Base-by-base conservation (phyloP, 1,140 invertebrate genomes). In the Drosophila hydei region DNA sequence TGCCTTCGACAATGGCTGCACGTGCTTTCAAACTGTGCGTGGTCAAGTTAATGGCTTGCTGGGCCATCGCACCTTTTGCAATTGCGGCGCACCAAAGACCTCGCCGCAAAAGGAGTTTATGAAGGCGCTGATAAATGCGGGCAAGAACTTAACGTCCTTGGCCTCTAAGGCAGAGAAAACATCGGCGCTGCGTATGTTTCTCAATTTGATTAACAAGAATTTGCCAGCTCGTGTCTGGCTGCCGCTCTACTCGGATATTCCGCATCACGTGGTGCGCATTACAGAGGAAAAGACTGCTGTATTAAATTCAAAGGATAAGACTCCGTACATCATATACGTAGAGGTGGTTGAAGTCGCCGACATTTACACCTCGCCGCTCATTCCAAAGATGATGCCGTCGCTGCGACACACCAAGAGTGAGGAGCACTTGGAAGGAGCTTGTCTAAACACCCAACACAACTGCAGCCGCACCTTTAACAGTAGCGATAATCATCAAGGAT, bases 281-380 rank as follows among this genome's bases (percentile, higher is more conserved):
- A 97, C 97, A 23, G 96, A 96, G 51, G 95, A 96, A 72, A 97
- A 96, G 76, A 97, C 98, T 45, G 98, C 98, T 52, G 98, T 99
- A 43, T 95, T 99, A 50, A 99, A 99, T 92, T 99, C 98, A 50
- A 99, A 99, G 93, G 98, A 99, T 92, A 99, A 99, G 96, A 98
- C 98, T 42, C 99, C 99, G 0, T 99, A 98, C 91, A 96, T 99
- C 88, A 96, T 99, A 80, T 99, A 99, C 92, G 96, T 99, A 30
- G 99, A 99, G 93, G 97, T 98, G 3, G 92, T 99, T 12, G 97
- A 98, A 92, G 97, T 98, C 27, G 95, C 97, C 21, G 97, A 99
- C 89, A 94, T 97, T 40, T 94, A 96, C 71, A 95, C 94, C n/a
- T 95, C 95, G 12, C 94, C 96, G 12, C 93, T 98, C 55, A 96